Conservation (phyloP, 2,797 vertebrate genomes). For the Sphenodon punctatus region DNA sequence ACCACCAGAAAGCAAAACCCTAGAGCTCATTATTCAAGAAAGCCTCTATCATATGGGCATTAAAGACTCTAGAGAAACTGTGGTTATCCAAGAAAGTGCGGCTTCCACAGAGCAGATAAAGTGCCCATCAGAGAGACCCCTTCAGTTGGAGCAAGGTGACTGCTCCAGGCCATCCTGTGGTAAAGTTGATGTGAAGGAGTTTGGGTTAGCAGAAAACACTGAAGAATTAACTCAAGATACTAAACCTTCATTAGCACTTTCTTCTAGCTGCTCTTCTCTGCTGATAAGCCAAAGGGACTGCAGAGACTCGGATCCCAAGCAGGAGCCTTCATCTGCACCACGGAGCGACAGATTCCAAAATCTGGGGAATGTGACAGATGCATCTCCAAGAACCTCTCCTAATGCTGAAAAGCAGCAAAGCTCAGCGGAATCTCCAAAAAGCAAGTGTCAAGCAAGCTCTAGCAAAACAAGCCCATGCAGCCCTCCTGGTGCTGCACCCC, state of each 20-base stretch:
- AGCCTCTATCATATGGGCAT: slow-evolving; percentile 43
- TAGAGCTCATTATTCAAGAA: slow-evolving; percentile 38
- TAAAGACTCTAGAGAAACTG: slow-evolving; percentile 48
- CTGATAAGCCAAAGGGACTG: fast-evolving
- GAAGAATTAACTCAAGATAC: slow-evolving; percentile 39
- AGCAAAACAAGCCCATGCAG: slow-evolving; percentile 49
- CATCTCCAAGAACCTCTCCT: slow-evolving; percentile 6
- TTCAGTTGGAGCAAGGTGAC: slow-evolving; percentile 35
- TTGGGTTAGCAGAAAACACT: slow-evolving; percentile 36
- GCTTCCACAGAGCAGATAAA: background rate
- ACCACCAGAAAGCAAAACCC: slow-evolving; percentile 40
- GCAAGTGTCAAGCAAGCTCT: slow-evolving; percentile 76
- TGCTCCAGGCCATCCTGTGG: background rate
- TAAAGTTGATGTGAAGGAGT: slow-evolving; percentile 43
- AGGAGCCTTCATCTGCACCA: background rate
- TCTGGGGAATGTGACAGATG: background rate
- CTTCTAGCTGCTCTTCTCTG: slow-evolving; percentile 19
- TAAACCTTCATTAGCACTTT: slow-evolving; percentile 47
- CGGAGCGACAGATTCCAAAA: slow-evolving; percentile 33
- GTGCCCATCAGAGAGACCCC: slow-evolving; percentile 32
- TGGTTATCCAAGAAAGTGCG: slow-evolving; percentile 9
- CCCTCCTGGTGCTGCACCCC: slow-evolving; percentile 46
- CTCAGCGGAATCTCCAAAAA: slow-evolving; percentile 73
- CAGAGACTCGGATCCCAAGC: background rate
- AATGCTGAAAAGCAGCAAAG: slow-evolving; percentile 25